Conservation (phyloP, 2,888 invertebrate species). For the Drosophila fulvimacula region DNA sequence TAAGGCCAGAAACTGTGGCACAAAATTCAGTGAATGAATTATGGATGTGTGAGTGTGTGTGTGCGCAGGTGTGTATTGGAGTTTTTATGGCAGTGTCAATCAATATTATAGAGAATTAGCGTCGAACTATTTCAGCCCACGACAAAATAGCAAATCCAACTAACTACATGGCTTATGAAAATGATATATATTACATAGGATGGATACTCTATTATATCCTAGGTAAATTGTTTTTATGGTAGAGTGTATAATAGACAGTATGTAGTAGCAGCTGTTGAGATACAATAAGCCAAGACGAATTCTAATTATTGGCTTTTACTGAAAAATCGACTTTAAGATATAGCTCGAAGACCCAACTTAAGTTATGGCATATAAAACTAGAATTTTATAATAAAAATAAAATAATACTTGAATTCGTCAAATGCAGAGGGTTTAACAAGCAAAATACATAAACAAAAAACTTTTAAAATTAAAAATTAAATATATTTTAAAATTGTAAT, state of each 20-base stretch:
- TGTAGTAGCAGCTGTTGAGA: neutral
- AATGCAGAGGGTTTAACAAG: too few species aligned
- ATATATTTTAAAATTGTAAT: too few species aligned
- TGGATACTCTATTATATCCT: too few species aligned
- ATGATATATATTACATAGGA: conserved; percentile 3
- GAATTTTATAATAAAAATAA: too few species aligned
- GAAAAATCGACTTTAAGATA: neutral
- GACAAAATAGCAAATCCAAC: conserved; percentile 28
- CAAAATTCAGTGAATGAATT: conserved; percentile 9
- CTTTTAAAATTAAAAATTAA: too few species aligned
- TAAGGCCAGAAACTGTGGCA: conserved; percentile 14
- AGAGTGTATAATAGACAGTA: neutral
- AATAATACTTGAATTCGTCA: too few species aligned
- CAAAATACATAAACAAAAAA: too few species aligned
- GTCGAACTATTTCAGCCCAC: conserved; percentile 15
- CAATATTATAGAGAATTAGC: conserved; percentile 62
- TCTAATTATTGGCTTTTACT: neutral
- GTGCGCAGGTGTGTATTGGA: conserved; percentile 1
- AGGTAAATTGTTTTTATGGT: neutral
- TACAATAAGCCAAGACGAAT: neutral
- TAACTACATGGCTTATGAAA: conserved; percentile 24
- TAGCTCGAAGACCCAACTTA: too few species aligned
- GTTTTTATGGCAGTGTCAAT: conserved; percentile 63
- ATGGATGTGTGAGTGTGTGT: neutral
- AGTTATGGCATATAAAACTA: too few species aligned